These are phyloP conservation scores for Margarornis squamiger DNA, from an alignment of 2,797 vertebrate species.

Conservation along the genomic window DNA sequence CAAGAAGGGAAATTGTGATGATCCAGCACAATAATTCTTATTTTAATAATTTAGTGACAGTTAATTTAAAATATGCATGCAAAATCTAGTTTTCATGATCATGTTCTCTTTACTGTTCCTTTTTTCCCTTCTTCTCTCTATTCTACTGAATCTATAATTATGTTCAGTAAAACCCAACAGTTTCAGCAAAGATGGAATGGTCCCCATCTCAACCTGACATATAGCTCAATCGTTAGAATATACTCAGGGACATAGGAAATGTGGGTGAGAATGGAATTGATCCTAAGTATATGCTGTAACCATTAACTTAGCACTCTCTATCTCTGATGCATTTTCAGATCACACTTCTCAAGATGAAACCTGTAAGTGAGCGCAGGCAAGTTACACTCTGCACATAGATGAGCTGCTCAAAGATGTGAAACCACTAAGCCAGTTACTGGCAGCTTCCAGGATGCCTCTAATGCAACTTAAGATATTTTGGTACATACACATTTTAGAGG, in stretches of 20 bases:
- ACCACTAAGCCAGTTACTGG: not conserved
- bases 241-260: not conserved
- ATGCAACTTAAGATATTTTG: not conserved
- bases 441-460: not conserved
- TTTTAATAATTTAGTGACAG: not conserved
- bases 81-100: not conserved
- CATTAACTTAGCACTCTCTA: not conserved
- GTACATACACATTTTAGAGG: not conserved
- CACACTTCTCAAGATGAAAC: not conserved
- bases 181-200: not conserved
- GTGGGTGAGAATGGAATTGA: not conserved
- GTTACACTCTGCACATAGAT: accelerated
- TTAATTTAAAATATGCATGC: not conserved
- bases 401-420: not conserved
- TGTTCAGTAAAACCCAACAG: not conserved
- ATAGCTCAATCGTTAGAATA: not conserved
- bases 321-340: not conserved
- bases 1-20: not conserved
- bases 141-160: not conserved
- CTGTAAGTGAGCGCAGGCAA: not conserved
- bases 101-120: not conserved
- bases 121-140: not conserved
- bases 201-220: not conserved
- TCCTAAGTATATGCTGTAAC: not conserved
- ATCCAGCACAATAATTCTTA: not conserved